Evolutionary conservation across 2,888 invertebrate genomes (phyloP).

Genomic region (Napeogenes sylphis): DNA sequence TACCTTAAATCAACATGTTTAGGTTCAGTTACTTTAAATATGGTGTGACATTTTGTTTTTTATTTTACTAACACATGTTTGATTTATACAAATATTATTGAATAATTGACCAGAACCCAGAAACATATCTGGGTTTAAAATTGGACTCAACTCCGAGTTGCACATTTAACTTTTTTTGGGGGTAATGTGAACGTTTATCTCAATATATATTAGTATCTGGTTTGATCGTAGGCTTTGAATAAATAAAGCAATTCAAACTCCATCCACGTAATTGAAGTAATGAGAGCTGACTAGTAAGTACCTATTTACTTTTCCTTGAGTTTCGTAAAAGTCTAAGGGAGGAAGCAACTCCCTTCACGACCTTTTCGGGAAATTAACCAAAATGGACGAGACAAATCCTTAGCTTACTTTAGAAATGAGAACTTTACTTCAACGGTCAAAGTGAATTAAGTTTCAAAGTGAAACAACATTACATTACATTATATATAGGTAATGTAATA

Average conservation of each 20-base stretch:
- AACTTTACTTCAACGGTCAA: constrained; percentile 21
- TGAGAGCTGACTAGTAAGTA: constrained; percentile 26
- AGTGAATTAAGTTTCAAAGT: constrained; percentile 19
- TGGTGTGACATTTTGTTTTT: constrained; percentile 1
- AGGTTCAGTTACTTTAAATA: not conserved
- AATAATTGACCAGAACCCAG: too few species aligned
- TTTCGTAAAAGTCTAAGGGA: constrained; percentile 15
- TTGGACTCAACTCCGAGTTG: too few species aligned
- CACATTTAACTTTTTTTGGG: too few species aligned
- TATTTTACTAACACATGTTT: not conserved
- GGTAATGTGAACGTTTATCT: constrained; percentile 1
- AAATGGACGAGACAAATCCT: constrained; percentile 30
- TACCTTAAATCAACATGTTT: not conserved
- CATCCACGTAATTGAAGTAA: constrained; percentile 28
- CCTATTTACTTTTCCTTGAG: constrained; percentile 25
- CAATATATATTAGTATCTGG: constrained; percentile 11
- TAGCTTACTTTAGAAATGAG: constrained; percentile 24
- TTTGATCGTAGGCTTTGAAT: constrained; percentile 12
- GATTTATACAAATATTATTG: too few species aligned
- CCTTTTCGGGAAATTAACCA: constrained; percentile 30
- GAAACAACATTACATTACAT: not conserved
- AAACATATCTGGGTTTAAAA: too few species aligned
- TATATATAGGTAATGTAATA: constrained; percentile 2
- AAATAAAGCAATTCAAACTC: constrained; percentile 29
- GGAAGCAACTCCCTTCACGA: constrained; percentile 20